phyloP scores from a whole-genome alignment of 2,113 vertebrate species.

The Halcyon senegalensis region DNA sequence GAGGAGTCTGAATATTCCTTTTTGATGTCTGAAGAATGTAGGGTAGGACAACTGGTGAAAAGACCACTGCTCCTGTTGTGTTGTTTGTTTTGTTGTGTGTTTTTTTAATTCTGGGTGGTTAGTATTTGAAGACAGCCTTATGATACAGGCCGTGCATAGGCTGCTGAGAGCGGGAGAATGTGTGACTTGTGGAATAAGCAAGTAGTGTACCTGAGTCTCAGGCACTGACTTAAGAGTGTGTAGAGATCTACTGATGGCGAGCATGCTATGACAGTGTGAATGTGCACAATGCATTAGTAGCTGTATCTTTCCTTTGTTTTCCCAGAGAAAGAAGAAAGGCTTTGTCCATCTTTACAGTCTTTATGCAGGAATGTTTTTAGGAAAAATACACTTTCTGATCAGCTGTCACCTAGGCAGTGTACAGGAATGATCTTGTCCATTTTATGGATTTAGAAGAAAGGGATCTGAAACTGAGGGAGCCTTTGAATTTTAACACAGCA shows the following conservation, averaged over 20 bases:
- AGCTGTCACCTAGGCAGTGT: not conserved
- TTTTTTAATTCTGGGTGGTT: not conserved
- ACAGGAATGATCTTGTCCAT: not conserved
- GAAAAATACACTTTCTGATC: not conserved
- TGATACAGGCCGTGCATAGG: not conserved
- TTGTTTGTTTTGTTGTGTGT: no score
- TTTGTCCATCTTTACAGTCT: not conserved
- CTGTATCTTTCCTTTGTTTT: not conserved
- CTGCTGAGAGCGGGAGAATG: not conserved
- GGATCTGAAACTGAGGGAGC: not conserved
- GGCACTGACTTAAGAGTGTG: not conserved
- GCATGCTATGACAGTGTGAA: not conserved
- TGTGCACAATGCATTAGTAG: rapidly evolving
- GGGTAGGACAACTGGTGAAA: not conserved
- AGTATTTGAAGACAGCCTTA: not conserved
- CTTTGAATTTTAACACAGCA: not conserved
- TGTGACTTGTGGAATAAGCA: not conserved
- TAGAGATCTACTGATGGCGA: not conserved
- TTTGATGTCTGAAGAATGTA: not conserved
- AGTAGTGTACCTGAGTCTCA: not conserved
- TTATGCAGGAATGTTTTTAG: not conserved
- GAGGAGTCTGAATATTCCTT: not conserved
- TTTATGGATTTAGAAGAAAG: not conserved
- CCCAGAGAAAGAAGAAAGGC: not conserved
- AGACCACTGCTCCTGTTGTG: not conserved